Percentiles rank a stretch among this genome's conserved stretches.
Evolutionary conservation across 2,113 vertebrate species (phyloP).

Genomic region (Cololabis saira): DNA sequence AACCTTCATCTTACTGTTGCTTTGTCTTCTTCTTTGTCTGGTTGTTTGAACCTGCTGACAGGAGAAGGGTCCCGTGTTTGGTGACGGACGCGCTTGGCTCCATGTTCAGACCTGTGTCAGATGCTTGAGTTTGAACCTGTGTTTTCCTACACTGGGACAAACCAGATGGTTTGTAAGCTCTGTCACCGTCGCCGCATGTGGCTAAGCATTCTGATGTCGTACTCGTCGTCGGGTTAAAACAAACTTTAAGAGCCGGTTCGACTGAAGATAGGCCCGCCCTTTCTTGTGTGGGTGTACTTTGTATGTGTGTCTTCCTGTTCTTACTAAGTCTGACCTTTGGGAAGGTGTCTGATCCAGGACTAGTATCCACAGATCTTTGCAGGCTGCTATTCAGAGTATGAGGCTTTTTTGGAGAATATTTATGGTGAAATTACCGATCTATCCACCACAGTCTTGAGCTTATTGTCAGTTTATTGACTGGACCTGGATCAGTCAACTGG

Average conservation of each 20-base stretch:
- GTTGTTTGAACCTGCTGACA: constrained; percentile 57
- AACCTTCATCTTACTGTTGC: constrained; percentile 49
- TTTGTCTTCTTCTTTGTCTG: constrained; percentile 41
- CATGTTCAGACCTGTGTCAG: constrained; percentile 39
- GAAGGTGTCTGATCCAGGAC: constrained; percentile 36
- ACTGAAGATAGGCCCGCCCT: no score
- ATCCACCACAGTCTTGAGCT: neutral
- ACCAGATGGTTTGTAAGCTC: constrained; percentile 17
- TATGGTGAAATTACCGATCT: constrained; percentile 12
- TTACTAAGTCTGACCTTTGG: constrained; percentile 41
- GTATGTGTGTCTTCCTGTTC: constrained; percentile 22
- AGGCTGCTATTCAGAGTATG: constrained; percentile 33
- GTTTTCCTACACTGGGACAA: constrained; percentile 20
- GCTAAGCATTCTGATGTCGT: constrained; percentile 25
- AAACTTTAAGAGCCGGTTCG: constrained; percentile 2
- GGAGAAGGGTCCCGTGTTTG: constrained; percentile 39
- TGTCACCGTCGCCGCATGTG: constrained; percentile 28
- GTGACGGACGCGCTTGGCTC: constrained; percentile 33
- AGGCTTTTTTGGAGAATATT: constrained; percentile 19
- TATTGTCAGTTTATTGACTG: constrained; percentile 20
- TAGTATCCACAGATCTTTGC: constrained; percentile 33
- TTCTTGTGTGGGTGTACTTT: constrained; percentile 4
- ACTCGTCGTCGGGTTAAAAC: constrained; percentile 28
- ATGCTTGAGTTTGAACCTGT: constrained; percentile 26
- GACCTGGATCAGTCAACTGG: constrained; percentile 33